A percentile compares a stretch with the other conserved stretches of the same genome.
Conservation (phyloP, 2,888 invertebrate species). For the Malthinus flaveolus region DNA sequence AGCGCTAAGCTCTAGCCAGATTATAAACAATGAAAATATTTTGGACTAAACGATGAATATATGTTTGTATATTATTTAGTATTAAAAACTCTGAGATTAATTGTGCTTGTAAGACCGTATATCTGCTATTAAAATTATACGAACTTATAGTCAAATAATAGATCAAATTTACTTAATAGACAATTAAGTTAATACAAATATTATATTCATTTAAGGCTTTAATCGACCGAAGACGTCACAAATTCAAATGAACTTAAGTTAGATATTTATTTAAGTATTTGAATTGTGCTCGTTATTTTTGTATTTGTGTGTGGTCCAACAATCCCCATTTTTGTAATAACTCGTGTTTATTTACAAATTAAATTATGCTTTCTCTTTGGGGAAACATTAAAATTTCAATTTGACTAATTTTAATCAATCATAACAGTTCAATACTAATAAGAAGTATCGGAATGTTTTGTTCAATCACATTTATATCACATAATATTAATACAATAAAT, state of each 20-base stretch:
- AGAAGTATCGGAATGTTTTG: constrained; percentile 17
- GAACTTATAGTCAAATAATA: background rate
- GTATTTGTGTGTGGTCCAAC: constrained; percentile 17
- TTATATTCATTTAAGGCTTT: background rate
- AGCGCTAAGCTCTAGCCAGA: no score
- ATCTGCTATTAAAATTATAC: no score
- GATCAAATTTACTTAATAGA: constrained; percentile 3
- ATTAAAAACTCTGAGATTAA: no score
- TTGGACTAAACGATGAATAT: no score
- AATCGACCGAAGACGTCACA: background rate
- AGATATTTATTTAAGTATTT: no score
- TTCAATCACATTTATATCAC: constrained; percentile 31
- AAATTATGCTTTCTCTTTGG: background rate
- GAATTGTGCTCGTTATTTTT: no score
- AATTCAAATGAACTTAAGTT: background rate
- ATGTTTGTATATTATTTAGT: no score
- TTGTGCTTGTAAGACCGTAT: no score
- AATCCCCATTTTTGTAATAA: constrained; percentile 4
- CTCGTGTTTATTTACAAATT: constrained; percentile 5
- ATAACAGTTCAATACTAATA: constrained; percentile 12
- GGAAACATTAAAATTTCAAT: background rate
- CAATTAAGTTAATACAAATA: background rate
- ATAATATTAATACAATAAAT: constrained; percentile 27
- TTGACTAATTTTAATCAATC: constrained; percentile 13
- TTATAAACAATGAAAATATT: no score